phyloP scores from a whole-genome alignment of 2,113 vertebrate species.

The Carlito syrichta region DNA sequence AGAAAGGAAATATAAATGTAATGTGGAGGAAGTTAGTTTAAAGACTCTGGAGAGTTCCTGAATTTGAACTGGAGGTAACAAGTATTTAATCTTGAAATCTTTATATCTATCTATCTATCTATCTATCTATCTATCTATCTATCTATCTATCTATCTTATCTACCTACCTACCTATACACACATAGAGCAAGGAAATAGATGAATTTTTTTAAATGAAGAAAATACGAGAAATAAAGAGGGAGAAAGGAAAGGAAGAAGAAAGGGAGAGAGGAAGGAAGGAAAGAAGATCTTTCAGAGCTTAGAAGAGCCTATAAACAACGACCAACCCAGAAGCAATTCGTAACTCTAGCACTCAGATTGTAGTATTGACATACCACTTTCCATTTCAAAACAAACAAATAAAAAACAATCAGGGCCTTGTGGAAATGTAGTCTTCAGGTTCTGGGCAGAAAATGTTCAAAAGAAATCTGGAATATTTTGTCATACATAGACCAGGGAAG shows the following conservation, averaged over 20 bases:
- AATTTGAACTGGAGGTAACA: not conserved
- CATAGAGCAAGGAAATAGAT: not conserved
- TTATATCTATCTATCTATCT: too few species aligned
- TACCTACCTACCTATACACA: too few species aligned
- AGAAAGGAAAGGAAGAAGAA: too few species aligned
- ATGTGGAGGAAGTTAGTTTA: not conserved
- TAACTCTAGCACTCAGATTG: not conserved
- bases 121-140: too few species aligned
- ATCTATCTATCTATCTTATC: too few species aligned
- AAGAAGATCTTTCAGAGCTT: not conserved
- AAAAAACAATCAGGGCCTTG: not conserved
- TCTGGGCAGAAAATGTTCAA: not conserved
- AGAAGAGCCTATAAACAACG: not conserved
- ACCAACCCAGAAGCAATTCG: not conserved
- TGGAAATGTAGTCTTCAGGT: not conserved
- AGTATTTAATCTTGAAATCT: not conserved
- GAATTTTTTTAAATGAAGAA: not conserved
- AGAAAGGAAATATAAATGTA: not conserved
- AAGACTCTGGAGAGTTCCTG: not conserved
- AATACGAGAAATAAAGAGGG: not conserved
- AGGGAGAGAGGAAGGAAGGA: accelerated
- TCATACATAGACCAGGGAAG: not conserved
- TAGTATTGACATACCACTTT: not conserved
- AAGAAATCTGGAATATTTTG: not conserved
- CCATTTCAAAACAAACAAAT: not conserved